phyloP scores from a whole-genome alignment of 1,140 invertebrate genomes.

The Hirudo medicinalis region DNA sequence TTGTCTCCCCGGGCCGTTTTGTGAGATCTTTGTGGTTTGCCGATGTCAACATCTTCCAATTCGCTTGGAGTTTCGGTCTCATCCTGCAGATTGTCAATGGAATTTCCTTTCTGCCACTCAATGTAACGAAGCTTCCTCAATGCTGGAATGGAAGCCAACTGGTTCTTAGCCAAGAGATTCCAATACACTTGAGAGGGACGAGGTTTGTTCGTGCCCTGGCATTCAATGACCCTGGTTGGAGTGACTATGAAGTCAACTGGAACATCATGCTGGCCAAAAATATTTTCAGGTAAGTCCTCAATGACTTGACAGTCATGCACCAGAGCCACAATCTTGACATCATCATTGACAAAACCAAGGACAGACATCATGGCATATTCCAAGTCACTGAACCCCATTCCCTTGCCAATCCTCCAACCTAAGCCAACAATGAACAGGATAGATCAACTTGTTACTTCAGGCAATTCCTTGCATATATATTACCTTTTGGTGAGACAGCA shows the following conservation, averaged over 20 bases:
- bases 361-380: conserved; percentile 65
- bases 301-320: conserved; percentile 66
- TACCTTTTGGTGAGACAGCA: conserved; percentile 61
- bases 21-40: background rate
- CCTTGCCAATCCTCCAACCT: conserved; percentile 64
- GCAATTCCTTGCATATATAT: conserved; percentile 13
- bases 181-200: conserved; percentile 60
- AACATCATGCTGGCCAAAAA: conserved; percentile 64
- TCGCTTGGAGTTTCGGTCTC: background rate
- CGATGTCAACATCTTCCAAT: background rate
- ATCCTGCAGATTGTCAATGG: background rate
- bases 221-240: conserved; percentile 53
- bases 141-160: conserved; percentile 37
- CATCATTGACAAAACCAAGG: conserved; percentile 56
- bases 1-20: background rate
- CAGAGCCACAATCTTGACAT: conserved; percentile 60
- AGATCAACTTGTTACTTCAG: background rate
- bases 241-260: conserved; percentile 70
- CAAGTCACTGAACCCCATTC: conserved; percentile 66
- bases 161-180: conserved; percentile 57
- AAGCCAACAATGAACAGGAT: background rate
- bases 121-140: conserved; percentile 5
- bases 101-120: background rate
- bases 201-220: conserved; percentile 40
- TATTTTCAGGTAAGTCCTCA: conserved; percentile 50